Base-by-base conservation (phyloP, 1,140 invertebrate genomes). In the Drosophila insularis region DNA sequence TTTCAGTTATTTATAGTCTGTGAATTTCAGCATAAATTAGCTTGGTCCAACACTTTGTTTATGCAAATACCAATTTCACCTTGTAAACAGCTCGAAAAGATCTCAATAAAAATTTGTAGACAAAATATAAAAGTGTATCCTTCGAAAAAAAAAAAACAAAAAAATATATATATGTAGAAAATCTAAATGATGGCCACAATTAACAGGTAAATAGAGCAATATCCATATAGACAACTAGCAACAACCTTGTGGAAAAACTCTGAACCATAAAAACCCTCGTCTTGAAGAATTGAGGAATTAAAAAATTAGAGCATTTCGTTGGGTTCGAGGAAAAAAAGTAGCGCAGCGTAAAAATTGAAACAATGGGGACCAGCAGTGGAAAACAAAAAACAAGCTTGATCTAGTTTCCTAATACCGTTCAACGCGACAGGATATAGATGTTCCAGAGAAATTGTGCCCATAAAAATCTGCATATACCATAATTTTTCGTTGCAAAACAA, bases 251-350 rank as follows among this genome's bases (percentile, higher is more conserved):
- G 55, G 55, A 56, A 56, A 65, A 63, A 35, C 55, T 14, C 14
- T 23, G 35, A 58, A 59, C 70, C 67, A 71, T 84, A 70, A 78
- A 89, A 84, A 82, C 59, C 73, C 84, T 77, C 78, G 84, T 80
- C 84, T 75, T 70, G 17, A 21, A 50, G 43, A 50, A 50, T 50
- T 50, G 43, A 50, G 19, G 10, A 89, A 89, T 89, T 89, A 89
- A 89, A 89, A 89, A 89, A 89, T 89, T 89, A 89, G 84, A 89
- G 84, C 84, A 89, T 23, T 72, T 71, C 63, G 50, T 68, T 56
- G 77, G 23, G 58, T 89, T 89, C 84, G 85, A 55, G 74, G 84
- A 89, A 89, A 89, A 89, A 89, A 89, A 89, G 56, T 89, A 89
- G 84, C 80, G 65, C 84, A 89, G 65, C 60, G 84, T 80, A 87